A percentile compares a stretch with the other conserved stretches of the same genome.
Conservation (phyloP, 2,797 vertebrate species). For the Artibeus lituratus region DNA sequence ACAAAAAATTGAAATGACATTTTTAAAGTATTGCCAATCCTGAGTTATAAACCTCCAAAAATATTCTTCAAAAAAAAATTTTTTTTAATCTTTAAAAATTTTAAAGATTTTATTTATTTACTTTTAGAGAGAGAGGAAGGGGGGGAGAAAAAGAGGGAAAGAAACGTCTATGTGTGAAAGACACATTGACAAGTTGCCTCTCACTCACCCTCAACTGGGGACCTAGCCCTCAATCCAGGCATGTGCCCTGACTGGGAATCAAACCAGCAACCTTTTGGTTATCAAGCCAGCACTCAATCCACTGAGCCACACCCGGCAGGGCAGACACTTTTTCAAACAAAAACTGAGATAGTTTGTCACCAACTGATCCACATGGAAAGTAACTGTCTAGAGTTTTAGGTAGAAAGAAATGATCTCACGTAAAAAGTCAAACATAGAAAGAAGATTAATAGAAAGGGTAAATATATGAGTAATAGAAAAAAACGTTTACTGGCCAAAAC, state of each 20-base stretch:
- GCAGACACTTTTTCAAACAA: background rate
- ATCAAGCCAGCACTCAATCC: too few species aligned
- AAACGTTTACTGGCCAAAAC: background rate
- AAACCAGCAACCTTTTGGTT: too few species aligned
- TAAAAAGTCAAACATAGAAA: background rate
- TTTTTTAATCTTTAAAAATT: too few species aligned
- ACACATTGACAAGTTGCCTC: too few species aligned
- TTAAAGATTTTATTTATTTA: too few species aligned
- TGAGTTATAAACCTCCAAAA: background rate
- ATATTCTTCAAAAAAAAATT: conserved; percentile 31
- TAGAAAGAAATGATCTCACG: conserved; percentile 7
- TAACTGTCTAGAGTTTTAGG: background rate
- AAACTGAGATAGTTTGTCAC: background rate
- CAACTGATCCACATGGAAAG: background rate
- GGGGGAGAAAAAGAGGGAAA: too few species aligned
- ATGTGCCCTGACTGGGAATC: too few species aligned
- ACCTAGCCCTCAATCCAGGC: too few species aligned
- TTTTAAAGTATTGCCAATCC: background rate
- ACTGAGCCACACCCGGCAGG: background rate
- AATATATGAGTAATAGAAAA: background rate
- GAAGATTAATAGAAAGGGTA: background rate
- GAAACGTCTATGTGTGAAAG: too few species aligned
- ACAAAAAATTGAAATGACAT: background rate
- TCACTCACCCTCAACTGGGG: too few species aligned
- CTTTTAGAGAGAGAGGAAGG: too few species aligned